A percentile compares a stretch with the other conserved stretches of the same genome.
phyloP scores from a whole-genome alignment of 2,797 vertebrate genomes.

The Pangasius sanitwongsei region DNA sequence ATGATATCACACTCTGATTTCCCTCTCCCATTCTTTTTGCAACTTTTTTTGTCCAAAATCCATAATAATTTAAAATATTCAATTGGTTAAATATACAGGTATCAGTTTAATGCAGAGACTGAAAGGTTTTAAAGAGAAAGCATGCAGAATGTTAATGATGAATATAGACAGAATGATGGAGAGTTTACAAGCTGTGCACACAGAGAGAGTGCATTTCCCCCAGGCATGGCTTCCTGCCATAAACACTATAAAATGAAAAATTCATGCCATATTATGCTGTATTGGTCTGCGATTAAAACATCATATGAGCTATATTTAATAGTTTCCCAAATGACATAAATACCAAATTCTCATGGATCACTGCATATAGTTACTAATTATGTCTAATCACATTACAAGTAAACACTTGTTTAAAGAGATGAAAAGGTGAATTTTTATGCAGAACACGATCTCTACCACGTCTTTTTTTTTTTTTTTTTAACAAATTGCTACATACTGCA shows the following conservation, averaged over 20 bases:
- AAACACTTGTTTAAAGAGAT: not conserved
- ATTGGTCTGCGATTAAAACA: slow-evolving; percentile 19
- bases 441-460: not conserved
- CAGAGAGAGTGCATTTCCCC: not conserved
- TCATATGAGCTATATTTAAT: not conserved
- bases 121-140: not conserved
- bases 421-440: not conserved
- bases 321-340: not conserved
- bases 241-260: not conserved
- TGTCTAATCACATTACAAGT: not conserved
- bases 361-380: not conserved
- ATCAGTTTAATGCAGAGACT: not conserved
- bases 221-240: slow-evolving; percentile 9
- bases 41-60: not conserved
- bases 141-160: not conserved
- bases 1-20: not conserved
- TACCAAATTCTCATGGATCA: not conserved
- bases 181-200: slow-evolving; percentile 13
- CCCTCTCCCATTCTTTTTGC: not conserved
- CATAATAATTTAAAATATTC: not conserved
- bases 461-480: too few relatives aligned
- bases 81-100: not conserved
- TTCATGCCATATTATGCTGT: not conserved
- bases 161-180: slow-evolving; percentile 5
- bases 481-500: not conserved